Base-by-base conservation (phyloP, 2,113 vertebrate species). In the Hystrix cristata region DNA sequence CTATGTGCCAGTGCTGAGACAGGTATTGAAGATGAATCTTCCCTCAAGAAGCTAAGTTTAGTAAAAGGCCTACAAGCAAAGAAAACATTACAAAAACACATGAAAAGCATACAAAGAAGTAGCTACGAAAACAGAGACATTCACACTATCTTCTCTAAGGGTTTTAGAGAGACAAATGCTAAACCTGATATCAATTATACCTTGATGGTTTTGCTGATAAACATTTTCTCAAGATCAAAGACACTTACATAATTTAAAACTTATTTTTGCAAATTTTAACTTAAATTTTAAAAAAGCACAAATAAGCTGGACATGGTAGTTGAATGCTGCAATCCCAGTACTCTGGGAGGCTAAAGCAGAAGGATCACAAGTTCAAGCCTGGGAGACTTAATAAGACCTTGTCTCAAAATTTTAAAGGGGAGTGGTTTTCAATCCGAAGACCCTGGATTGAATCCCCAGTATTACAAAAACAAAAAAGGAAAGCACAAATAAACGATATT, bases 191-290 rank as follows among this genome's bases (percentile, higher is more conserved):
- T 57, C 43, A 84, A 65, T 94, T 90, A 83, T 0, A 94, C 55
- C 67, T 82, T 55, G 65, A 90, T 27, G 57, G 31, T 86, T 96
- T 79, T 16, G n/a, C 60, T 34, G 34, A 69, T 23, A 67, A 91
- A 48, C 87, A 84, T 91, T 95, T 87, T 83, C 13, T 82, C 46
- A 96, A 95, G 21, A 82, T 57, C 76, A 95, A 95, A 95, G 55
- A 88, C 13, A 88, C 78, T 18, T 91, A 3, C 3, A 89, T 53
- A 69, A 95, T 78, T 91, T 92, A 51, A 86, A 76, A 92, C 4
- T 46, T 76, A 46, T 60, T 78, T 89, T 92, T 90, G 55, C 87
- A 91, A 91, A 94, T 64, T 19, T 79, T 51, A 48, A 74, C 19
- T 72, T 46, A 74, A 78, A 78, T 46, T 51, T 48, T 78, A 48